Conservation (phyloP, 2,113 vertebrate species). For the Ahaetulla prasina region DNA sequence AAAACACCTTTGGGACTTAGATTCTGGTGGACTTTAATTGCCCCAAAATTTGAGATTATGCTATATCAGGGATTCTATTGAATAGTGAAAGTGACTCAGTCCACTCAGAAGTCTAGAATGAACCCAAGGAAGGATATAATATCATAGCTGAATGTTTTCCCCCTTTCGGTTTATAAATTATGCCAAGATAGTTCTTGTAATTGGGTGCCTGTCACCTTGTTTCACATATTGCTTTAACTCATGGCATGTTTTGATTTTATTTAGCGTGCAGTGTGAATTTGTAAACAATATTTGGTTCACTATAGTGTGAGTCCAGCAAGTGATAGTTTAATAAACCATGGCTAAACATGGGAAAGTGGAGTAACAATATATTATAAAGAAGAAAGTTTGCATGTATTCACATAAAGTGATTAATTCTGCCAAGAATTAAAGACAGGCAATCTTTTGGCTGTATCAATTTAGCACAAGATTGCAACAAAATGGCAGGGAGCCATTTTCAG, state of each 20-base stretch:
- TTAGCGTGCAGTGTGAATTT: not conserved
- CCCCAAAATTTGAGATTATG: not conserved
- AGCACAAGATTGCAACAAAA: not conserved
- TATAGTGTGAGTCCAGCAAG: not conserved
- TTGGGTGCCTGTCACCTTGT: not conserved
- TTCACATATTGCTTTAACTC: not conserved
- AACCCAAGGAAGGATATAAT: not conserved
- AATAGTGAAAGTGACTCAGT: not conserved
- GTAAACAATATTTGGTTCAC: not conserved
- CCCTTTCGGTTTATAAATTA: not conserved
- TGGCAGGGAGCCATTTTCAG: not conserved
- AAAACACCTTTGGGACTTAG: too few relatives aligned
- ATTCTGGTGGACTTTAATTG: not conserved
- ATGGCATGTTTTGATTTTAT: not conserved
- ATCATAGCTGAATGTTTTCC: not conserved
- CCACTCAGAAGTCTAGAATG: not conserved
- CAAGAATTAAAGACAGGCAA: not conserved
- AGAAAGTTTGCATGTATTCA: not conserved
- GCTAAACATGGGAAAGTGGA: not conserved
- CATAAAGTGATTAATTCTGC: not conserved
- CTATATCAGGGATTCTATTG: too few relatives aligned
- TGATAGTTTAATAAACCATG: not conserved
- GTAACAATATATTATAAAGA: not conserved
- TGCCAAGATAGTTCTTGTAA: not conserved
- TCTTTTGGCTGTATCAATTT: not conserved